Conservation (phyloP, 2,113 vertebrate species). For the Corythaeola cristata region DNA sequence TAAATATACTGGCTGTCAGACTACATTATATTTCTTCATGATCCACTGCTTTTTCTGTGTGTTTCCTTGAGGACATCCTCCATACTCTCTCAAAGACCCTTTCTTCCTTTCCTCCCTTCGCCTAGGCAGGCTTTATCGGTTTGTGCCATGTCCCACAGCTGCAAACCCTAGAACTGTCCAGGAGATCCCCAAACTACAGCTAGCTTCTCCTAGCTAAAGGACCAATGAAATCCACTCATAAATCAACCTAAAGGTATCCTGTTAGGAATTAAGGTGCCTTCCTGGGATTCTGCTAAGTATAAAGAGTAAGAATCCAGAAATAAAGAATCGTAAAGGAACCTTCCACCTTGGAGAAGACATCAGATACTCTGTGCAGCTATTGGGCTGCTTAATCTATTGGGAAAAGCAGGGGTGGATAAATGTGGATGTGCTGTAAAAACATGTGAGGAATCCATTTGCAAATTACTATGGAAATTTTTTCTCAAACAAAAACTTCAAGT, state of each 20-base stretch:
- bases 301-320: not conserved
- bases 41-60: not conserved
- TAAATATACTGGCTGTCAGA: conserved; percentile 52
- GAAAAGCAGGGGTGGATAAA: not conserved
- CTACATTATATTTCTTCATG: conserved; percentile 41
- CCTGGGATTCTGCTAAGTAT: not conserved
- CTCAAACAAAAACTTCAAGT: conserved; percentile 52
- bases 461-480: conserved; percentile 47
- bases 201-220: not conserved
- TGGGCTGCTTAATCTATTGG: not conserved
- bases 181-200: not conserved
- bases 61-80: conserved; percentile 24
- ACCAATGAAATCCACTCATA: not conserved
- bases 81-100: not conserved
- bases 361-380: not conserved
- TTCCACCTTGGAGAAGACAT: conserved; percentile 11
- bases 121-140: not conserved
- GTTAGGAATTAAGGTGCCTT: not conserved
- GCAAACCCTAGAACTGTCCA: not conserved
- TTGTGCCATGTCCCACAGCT: not conserved
- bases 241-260: not conserved
- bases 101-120: not conserved
- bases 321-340: not conserved
- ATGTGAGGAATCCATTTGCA: conserved; percentile 55
- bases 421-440: conserved; percentile 6